Percentiles rank a stretch among this genome's conserved stretches.
These are phyloP conservation scores for Microhierax caerulescens DNA, from an alignment of 2,797 vertebrate species.

Conservation along the genomic window DNA sequence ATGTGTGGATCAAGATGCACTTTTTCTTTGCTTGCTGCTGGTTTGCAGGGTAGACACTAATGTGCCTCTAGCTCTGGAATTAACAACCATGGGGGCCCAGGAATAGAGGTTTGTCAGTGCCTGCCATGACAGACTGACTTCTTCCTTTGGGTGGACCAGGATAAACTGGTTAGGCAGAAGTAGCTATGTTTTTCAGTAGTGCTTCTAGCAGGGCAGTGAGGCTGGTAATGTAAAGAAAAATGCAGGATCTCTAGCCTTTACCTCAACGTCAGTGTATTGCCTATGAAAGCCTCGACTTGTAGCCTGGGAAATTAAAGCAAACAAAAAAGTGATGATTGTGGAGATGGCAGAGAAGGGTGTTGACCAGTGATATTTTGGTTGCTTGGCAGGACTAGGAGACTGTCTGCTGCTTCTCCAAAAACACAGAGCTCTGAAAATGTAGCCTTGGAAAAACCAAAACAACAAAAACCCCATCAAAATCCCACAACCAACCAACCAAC, in stretches of 20 bases:
- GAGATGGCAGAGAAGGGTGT: background rate
- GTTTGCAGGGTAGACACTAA: background rate
- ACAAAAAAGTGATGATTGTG: background rate
- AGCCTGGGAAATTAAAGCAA: background rate
- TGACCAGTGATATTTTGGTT: background rate
- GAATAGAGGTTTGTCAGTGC: background rate
- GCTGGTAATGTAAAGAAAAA: background rate
- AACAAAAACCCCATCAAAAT: background rate
- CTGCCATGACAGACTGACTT: background rate
- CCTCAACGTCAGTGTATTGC: background rate
- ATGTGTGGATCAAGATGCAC: background rate
- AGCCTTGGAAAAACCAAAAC: background rate
- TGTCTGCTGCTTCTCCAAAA: background rate
- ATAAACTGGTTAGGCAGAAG: background rate
- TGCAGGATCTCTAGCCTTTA: background rate
- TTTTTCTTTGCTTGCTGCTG: background rate
- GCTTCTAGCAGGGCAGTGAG: background rate
- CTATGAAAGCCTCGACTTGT: background rate
- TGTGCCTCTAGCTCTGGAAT: background rate
- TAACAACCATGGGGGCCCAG: rapidly evolving
- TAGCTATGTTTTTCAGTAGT: background rate
- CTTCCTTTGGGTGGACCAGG: background rate
- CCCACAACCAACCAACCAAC: background rate
- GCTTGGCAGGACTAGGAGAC: background rate
- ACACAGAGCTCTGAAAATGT: background rate